Evolutionary conservation across 2,797 vertebrate species (phyloP).

Genomic region (Sardinella longiceps): DNA sequence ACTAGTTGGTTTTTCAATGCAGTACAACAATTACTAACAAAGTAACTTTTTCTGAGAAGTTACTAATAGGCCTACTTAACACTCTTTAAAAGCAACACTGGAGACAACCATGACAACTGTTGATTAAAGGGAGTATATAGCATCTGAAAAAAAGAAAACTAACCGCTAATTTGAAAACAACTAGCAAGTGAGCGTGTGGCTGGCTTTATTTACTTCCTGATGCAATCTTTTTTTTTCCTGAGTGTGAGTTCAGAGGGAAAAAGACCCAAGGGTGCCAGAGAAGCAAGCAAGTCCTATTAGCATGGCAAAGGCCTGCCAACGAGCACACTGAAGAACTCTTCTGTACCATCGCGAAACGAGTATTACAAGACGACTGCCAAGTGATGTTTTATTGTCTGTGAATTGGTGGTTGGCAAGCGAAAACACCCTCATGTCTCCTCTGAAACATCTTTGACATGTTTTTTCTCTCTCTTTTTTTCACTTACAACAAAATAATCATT

Average conservation of each 20-base stretch:
- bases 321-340: background rate
- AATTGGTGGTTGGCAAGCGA: background rate
- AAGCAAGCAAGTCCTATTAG: background rate
- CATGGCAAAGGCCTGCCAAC: background rate
- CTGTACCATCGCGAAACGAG: background rate
- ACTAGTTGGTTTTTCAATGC: too few species aligned
- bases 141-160: background rate
- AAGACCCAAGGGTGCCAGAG: background rate
- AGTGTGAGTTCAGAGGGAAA: background rate
- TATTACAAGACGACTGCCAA: background rate
- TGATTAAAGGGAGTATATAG: background rate
- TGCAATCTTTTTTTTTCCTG: background rate
- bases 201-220: background rate
- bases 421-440: background rate
- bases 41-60: too few species aligned
- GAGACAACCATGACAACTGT: background rate
- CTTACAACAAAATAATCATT: background rate
- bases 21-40: too few species aligned
- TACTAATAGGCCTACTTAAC: too few species aligned
- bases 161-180: background rate
- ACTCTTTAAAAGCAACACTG: too few species aligned
- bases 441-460: constrained; percentile 1
- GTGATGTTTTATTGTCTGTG: constrained; percentile 10
- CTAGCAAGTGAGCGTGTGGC: background rate
- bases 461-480: background rate